Conservation (phyloP, 2,797 vertebrate species). For the Menidia menidia region DNA sequence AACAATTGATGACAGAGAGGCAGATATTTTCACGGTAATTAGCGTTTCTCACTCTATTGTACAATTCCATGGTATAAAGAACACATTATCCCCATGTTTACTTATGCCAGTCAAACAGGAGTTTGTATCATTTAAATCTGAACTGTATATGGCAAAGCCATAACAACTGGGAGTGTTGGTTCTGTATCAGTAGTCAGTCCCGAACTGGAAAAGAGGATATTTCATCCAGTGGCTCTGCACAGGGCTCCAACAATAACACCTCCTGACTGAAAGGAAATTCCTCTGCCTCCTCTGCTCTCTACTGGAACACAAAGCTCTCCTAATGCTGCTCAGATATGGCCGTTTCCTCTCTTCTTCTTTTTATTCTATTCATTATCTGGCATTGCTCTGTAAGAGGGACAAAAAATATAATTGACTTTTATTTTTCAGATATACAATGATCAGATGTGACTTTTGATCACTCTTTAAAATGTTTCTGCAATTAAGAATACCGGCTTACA, state of each 20-base stretch:
- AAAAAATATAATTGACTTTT: conserved; percentile 45
- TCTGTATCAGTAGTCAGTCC: conserved; percentile 72
- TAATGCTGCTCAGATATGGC: conserved; percentile 84
- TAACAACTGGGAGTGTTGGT: conserved; percentile 71
- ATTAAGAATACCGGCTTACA: conserved; percentile 30
- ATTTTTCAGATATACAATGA: conserved; percentile 21
- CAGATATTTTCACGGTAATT: conserved; percentile 20
- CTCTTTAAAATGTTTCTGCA: conserved; percentile 32
- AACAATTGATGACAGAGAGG: conserved; percentile 10
- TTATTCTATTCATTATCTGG: conserved; percentile 71
- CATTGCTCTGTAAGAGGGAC: conserved; percentile 67
- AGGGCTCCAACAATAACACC: conserved; percentile 89
- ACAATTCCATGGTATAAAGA: not conserved
- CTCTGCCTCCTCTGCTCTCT: conserved; percentile 79
- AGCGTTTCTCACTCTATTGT: conserved; percentile 18
- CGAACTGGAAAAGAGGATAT: conserved; percentile 76
- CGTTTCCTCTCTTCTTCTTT: conserved; percentile 64
- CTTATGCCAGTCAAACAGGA: conserved; percentile 23
- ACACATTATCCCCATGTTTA: conserved; percentile 9
- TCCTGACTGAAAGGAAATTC: conserved; percentile 87
- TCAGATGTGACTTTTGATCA: conserved; percentile 32
- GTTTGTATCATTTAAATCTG: conserved; percentile 34
- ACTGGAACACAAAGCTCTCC: conserved; percentile 79
- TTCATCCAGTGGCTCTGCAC: conserved; percentile 79
- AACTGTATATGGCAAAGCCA: conserved; percentile 65